These are phyloP conservation scores for Byasa hedistus DNA, from an alignment of 2,888 invertebrate genomes.

Conservation along the genomic window DNA sequence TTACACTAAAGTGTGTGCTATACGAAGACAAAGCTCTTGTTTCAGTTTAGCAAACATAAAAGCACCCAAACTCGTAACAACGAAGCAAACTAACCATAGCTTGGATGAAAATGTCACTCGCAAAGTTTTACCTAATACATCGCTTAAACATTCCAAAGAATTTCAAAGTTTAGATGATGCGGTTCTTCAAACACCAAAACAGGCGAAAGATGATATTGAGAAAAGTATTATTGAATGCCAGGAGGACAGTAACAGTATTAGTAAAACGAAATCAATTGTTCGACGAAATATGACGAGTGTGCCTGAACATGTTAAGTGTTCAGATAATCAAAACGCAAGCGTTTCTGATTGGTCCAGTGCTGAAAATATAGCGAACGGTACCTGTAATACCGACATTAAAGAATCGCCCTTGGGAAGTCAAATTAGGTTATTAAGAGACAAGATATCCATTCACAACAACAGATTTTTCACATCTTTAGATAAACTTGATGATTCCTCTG, in stretches of 20 bases:
- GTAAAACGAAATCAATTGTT: constrained; percentile 48
- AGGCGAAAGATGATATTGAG: constrained; percentile 48
- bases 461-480: constrained; percentile 81
- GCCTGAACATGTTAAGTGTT: constrained; percentile 57
- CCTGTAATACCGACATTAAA: constrained; percentile 48
- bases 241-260: constrained; percentile 43
- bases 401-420: constrained; percentile 67
- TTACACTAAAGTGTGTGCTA: constrained; percentile 93
- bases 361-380: constrained; percentile 65
- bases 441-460: constrained; percentile 70
- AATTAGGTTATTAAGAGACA: constrained; percentile 64
- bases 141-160: constrained; percentile 79
- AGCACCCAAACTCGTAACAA: constrained; percentile 73
- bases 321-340: constrained; percentile 43
- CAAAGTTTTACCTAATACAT: constrained; percentile 55
- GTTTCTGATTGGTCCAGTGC: constrained; percentile 54
- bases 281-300: constrained; percentile 64
- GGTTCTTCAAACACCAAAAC: constrained; percentile 57
- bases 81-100: constrained; percentile 86
- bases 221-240: constrained; percentile 40
- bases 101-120: constrained; percentile 84
- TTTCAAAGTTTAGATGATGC: constrained; percentile 86
- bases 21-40: constrained; percentile 90
- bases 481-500: constrained; percentile 68
- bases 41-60: constrained; percentile 84